phyloP scores from a whole-genome alignment of 1,140 invertebrate species.

The Spodoptera frugiperda region DNA sequence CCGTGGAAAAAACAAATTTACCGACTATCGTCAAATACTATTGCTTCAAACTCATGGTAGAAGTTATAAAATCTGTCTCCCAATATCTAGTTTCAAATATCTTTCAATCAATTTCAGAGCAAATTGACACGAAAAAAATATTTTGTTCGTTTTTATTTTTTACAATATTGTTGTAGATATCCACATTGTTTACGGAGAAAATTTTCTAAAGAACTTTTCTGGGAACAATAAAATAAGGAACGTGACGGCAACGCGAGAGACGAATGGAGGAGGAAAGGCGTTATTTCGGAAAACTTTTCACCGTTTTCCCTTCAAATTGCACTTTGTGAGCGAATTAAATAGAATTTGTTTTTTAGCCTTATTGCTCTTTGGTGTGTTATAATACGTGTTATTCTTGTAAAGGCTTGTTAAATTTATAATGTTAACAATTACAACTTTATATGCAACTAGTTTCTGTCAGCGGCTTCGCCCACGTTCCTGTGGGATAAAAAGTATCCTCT shows the following conservation, averaged over 20 bases:
- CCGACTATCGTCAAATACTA: too few relatives aligned
- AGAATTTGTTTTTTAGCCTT: slow-evolving; percentile 49
- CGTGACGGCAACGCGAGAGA: slow-evolving; percentile 53
- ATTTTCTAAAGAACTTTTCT: slow-evolving; percentile 50
- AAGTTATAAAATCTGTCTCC: too few relatives aligned
- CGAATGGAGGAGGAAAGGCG: slow-evolving; percentile 51
- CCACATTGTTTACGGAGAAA: slow-evolving; percentile 50
- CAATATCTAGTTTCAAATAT: too few relatives aligned
- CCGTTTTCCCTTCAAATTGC: slow-evolving; percentile 57
- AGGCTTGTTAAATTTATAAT: too few relatives aligned
- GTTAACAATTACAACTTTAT: too few relatives aligned
- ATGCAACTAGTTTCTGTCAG: too few relatives aligned
- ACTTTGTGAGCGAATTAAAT: slow-evolving; percentile 54
- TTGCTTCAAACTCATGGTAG: too few relatives aligned
- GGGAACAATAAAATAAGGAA: slow-evolving; percentile 58
- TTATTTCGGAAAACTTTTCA: slow-evolving; percentile 54
- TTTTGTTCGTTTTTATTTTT: neutral
- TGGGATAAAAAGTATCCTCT: too few relatives aligned
- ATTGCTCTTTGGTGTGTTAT: slow-evolving; percentile 40
- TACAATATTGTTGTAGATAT: slow-evolving; percentile 26
- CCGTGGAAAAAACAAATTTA: too few relatives aligned
- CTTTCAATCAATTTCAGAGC: neutral
- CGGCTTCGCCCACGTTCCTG: too few relatives aligned
- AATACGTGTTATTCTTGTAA: slow-evolving; percentile 32
- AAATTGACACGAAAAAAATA: neutral